phyloP scores from a whole-genome alignment of 2,797 vertebrate species.

The Ciconia nigra region DNA sequence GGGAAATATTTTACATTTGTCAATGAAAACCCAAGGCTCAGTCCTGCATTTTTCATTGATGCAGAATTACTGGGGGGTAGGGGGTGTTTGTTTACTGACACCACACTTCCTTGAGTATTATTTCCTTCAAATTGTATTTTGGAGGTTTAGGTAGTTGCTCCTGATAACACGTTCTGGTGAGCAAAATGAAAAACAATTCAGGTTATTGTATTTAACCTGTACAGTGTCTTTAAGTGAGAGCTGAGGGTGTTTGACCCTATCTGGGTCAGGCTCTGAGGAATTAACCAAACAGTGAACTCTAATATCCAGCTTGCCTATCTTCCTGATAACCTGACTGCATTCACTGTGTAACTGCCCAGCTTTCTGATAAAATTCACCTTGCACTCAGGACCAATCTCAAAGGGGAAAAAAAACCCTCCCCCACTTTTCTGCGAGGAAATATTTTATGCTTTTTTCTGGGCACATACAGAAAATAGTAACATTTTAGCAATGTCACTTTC shows the following conservation, averaged over 20 bases:
- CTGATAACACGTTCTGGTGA: background rate
- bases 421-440: background rate
- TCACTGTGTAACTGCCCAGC: background rate
- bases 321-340: background rate
- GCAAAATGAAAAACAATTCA: background rate
- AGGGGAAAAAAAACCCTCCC: background rate
- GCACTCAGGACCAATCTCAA: background rate
- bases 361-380: background rate
- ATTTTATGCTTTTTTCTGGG: background rate
- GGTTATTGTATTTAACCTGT: background rate
- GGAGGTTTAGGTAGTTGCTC: background rate
- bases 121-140: background rate
- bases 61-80: background rate
- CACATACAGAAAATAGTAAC: background rate
- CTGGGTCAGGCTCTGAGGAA: background rate
- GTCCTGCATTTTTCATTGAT: background rate
- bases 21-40: background rate
- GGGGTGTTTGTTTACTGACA: background rate
- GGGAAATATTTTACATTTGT: background rate
- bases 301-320: background rate
- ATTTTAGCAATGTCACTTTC: background rate
- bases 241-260: background rate
- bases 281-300: conserved; percentile 7
- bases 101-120: background rate
- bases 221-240: background rate